phyloP scores from a whole-genome alignment of 64 coral and sea anemone species.

The Orbicella faveolata region DNA sequence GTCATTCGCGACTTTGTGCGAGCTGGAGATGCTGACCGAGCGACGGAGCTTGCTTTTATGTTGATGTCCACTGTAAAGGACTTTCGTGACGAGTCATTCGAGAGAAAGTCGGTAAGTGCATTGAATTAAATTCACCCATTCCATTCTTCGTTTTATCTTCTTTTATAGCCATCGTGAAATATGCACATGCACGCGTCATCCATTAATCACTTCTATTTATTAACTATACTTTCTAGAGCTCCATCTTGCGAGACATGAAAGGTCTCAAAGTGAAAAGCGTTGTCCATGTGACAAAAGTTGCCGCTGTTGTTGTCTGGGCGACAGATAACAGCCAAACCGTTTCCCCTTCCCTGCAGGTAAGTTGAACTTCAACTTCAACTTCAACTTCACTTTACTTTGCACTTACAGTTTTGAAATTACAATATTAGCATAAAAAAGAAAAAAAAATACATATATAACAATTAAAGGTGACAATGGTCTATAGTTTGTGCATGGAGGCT shows the following conservation, averaged over 20 bases:
- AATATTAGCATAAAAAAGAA: no score
- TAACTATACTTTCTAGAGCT: neutral
- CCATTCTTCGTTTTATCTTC: no score
- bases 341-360: neutral
- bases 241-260: neutral
- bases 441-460: no score
- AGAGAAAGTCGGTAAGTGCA: neutral
- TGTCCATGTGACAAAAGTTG: conserved; percentile 32
- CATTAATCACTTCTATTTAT: neutral
- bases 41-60: conserved; percentile 20
- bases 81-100: neutral
- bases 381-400: no score
- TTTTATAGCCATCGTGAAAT: no score
- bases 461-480: no score
- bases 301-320: conserved; percentile 26
- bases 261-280: neutral
- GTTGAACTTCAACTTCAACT: neutral
- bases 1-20: neutral
- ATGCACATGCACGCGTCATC: no score
- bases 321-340: neutral
- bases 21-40: conserved; percentile 17
- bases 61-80: conserved; percentile 15
- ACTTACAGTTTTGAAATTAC: no score
- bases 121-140: neutral
- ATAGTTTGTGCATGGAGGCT: no score